Percentiles rank a stretch among this genome's conserved stretches.
Conservation (phyloP, 2,113 vertebrate genomes). For the Marmota flaviventris region DNA sequence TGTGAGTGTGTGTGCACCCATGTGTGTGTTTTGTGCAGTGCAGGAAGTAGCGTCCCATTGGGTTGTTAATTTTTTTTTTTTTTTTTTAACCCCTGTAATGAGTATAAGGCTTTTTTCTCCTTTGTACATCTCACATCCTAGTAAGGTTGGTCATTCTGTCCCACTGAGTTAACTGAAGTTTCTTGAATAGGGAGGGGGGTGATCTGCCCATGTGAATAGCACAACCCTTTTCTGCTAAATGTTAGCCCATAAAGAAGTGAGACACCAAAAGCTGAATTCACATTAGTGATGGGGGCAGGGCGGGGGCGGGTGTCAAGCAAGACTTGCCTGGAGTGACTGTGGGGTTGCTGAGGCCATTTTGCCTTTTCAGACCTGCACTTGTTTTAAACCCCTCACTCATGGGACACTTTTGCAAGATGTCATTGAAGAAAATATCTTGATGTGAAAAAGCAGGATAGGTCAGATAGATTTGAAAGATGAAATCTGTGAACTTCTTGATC, state of each 20-base stretch:
- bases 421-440: conserved; percentile 73
- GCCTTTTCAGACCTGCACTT: conserved; percentile 79
- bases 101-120: conserved; percentile 20
- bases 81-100: background rate
- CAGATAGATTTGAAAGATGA: conserved; percentile 75
- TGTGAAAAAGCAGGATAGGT: conserved; percentile 80
- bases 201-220: background rate
- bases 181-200: conserved; percentile 77
- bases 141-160: conserved; percentile 74
- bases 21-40: conserved; percentile 76
- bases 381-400: conserved; percentile 69
- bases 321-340: conserved; percentile 62
- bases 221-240: conserved; percentile 33
- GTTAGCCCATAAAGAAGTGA: conserved; percentile 41
- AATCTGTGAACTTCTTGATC: conserved; percentile 75
- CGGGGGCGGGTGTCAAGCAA: background rate
- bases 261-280: conserved; percentile 8
- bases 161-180: conserved; percentile 76
- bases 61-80: background rate
- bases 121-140: conserved; percentile 50
- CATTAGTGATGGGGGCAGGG: background rate
- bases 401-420: conserved; percentile 78
- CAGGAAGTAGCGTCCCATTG: conserved; percentile 81
- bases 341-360: conserved; percentile 68
- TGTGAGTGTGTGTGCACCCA: conserved; percentile 74